phyloP scores from a whole-genome alignment of 2,113 vertebrate genomes.

The Dasyornis broadbenti region DNA sequence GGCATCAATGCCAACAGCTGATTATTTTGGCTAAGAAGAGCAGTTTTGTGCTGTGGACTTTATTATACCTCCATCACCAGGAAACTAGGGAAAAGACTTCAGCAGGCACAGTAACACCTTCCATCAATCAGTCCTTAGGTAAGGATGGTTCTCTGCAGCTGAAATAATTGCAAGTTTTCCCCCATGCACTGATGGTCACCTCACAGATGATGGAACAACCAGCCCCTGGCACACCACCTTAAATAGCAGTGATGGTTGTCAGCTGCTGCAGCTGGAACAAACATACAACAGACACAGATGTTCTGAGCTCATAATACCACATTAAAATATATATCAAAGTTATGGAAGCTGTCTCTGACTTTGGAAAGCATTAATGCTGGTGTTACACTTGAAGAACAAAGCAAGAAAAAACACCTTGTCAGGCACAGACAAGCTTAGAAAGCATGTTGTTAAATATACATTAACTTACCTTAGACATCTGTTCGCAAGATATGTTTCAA shows the following conservation, averaged over 20 bases:
- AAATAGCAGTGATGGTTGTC: background rate
- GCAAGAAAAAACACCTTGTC: background rate
- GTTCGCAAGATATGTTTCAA: background rate
- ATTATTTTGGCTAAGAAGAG: background rate
- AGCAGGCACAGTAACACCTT: background rate
- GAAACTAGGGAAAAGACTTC: background rate
- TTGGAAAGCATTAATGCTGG: background rate
- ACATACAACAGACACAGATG: background rate
- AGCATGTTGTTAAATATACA: background rate
- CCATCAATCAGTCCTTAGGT: background rate
- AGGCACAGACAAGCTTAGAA: background rate
- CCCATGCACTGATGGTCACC: background rate
- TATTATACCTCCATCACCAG: background rate
- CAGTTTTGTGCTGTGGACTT: background rate
- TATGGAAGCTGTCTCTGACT: background rate
- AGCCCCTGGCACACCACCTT: background rate
- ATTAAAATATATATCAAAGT: background rate
- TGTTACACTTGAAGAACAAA: background rate
- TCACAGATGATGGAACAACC: background rate
- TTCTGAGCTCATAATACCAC: background rate
- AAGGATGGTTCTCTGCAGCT: background rate
- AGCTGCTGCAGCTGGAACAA: background rate
- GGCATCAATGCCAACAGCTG: background rate
- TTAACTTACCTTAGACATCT: background rate
- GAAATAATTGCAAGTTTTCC: background rate